Conservation (phyloP, 2,888 invertebrate species). For the Serrognathus titanus region DNA sequence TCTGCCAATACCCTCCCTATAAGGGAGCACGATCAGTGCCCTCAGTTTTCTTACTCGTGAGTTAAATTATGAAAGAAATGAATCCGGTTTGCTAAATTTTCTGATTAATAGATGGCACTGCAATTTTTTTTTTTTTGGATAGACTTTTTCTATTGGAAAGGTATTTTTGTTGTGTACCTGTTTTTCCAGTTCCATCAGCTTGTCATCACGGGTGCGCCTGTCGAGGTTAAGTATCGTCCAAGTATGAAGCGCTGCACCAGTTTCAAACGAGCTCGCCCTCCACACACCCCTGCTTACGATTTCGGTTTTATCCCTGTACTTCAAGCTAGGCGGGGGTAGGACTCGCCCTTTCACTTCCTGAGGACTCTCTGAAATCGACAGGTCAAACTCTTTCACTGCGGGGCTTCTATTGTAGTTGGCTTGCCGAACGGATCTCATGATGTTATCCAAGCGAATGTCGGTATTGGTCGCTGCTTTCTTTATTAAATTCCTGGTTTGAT, state of each 20-base stretch:
- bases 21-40: no score
- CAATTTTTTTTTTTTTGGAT: no score
- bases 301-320: conserved; percentile 54
- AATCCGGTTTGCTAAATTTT: no score
- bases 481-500: conserved; percentile 86
- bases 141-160: no score
- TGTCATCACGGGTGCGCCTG: conserved; percentile 24
- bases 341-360: conserved; percentile 75
- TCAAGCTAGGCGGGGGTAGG: conserved; percentile 70
- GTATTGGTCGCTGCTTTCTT: conserved; percentile 80
- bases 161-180: conserved; percentile 33
- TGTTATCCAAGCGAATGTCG: conserved; percentile 71
- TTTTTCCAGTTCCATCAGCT: conserved; percentile 31
- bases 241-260: conserved; percentile 35
- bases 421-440: conserved; percentile 58
- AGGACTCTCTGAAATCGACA: conserved; percentile 72
- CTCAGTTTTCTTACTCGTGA: no score
- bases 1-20: no score
- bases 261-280: conserved; percentile 46
- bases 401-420: conserved; percentile 47
- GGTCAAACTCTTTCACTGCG: conserved; percentile 75
- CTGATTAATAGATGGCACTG: no score
- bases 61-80: no score
- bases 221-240: conserved; percentile 54
- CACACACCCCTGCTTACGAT: conserved; percentile 47